These are phyloP conservation scores for Drosophila macrospina DNA, from an alignment of 2,888 invertebrate genomes.

Conservation along the genomic window DNA sequence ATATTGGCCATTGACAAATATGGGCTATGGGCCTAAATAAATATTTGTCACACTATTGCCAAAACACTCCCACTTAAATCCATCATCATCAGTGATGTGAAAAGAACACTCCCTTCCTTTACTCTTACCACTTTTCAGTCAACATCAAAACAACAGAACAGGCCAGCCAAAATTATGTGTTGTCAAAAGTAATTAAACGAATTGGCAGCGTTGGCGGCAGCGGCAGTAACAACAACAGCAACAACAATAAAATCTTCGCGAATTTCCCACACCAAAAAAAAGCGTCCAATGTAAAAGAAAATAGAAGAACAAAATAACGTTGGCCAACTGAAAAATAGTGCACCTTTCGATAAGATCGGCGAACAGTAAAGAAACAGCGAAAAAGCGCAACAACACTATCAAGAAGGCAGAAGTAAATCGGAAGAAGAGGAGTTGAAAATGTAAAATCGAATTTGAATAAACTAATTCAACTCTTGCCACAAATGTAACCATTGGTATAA, in stretches of 20 bases:
- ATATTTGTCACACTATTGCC: constrained; percentile 73
- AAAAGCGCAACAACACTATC: too few relatives aligned
- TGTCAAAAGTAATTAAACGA: constrained; percentile 80
- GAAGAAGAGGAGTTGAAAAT: too few relatives aligned
- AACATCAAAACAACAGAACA: constrained; percentile 23
- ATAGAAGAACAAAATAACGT: constrained; percentile 45
- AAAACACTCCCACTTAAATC: constrained; percentile 4
- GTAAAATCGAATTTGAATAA: too few relatives aligned
- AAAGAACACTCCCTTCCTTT: neutral
- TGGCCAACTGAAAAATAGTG: constrained; percentile 52
- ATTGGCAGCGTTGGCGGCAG: constrained; percentile 58
- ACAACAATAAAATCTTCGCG: neutral
- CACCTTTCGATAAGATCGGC: constrained; percentile 22
- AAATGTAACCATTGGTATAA: too few relatives aligned
- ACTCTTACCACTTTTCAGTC: neutral
- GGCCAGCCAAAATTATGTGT: constrained; percentile 61
- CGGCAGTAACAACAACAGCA: constrained; percentile 2
- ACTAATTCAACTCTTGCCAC: too few relatives aligned
- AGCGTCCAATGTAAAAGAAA: constrained; percentile 12
- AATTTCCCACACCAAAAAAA: constrained; percentile 4
- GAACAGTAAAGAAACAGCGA: constrained; percentile 18
- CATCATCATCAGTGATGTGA: neutral
- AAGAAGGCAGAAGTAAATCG: too few relatives aligned
- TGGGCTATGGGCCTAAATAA: constrained; percentile 63
- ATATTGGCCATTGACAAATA: constrained; percentile 66